Evolutionary conservation across 2,797 vertebrate genomes (phyloP).

Genomic region (Choloepus didactylus): DNA sequence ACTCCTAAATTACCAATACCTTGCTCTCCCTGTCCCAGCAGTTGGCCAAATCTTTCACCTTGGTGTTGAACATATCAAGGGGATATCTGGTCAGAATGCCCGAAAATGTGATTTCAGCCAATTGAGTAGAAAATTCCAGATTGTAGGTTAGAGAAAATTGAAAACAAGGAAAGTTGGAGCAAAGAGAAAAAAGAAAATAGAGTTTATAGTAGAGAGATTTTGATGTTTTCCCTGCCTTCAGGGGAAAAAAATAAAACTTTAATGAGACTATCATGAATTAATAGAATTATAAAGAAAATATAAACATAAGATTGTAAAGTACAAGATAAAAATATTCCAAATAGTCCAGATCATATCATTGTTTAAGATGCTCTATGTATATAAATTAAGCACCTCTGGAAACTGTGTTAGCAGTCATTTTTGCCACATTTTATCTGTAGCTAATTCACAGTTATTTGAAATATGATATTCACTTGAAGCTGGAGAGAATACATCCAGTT

Average conservation of each 20-base stretch:
- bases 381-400: conserved; percentile 59
- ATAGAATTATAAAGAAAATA: conserved; percentile 48
- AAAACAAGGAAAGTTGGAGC: conserved; percentile 53
- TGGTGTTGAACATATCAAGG: neutral
- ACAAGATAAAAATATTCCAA: conserved; percentile 51
- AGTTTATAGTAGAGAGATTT: conserved; percentile 45
- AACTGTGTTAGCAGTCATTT: conserved; percentile 15
- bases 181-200: conserved; percentile 60
- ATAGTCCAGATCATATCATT: conserved; percentile 58
- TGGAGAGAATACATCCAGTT: conserved; percentile 76
- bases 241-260: neutral
- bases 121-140: conserved; percentile 61
- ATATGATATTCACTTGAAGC: conserved; percentile 66
- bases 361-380: conserved; percentile 47
- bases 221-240: conserved; percentile 16
- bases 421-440: conserved; percentile 59
- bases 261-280: conserved; percentile 20
- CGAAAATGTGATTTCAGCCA: conserved; percentile 37
- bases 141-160: conserved; percentile 25
- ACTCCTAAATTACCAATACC: neutral
- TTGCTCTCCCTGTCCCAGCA: neutral
- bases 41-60: neutral
- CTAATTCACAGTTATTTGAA: conserved; percentile 66
- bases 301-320: conserved; percentile 17
- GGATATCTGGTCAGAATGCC: conserved; percentile 12